These are phyloP conservation scores for Cephus nigrinus DNA, from an alignment of 2,888 invertebrate species.

Conservation along the genomic window DNA sequence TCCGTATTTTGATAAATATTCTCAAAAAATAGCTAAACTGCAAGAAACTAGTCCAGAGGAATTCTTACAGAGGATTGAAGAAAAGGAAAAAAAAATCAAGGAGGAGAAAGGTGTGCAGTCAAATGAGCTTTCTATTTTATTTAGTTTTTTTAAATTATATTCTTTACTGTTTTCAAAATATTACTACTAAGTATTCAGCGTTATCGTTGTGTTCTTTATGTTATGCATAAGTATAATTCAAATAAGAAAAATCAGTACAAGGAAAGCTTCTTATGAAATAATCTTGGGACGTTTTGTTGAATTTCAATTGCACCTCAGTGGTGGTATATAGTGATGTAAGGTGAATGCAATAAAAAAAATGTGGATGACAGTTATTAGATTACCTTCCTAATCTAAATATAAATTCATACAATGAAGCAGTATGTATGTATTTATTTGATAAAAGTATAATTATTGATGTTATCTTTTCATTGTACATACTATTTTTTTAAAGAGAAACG, in stretches of 20 bases:
- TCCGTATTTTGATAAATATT: slow-evolving; percentile 86
- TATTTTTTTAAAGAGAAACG: slow-evolving; percentile 50
- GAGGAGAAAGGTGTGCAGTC: slow-evolving; percentile 56
- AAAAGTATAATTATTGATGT: slow-evolving; percentile 12
- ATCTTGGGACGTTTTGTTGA: too few relatives aligned
- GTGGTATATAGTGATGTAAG: too few relatives aligned
- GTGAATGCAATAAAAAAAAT: too few relatives aligned
- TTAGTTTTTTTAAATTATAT: neutral
- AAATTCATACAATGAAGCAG: slow-evolving; percentile 4
- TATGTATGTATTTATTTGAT: slow-evolving; percentile 5
- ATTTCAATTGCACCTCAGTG: too few relatives aligned
- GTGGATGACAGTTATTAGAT: too few relatives aligned
- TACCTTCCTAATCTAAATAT: neutral
- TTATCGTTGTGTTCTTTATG: too few relatives aligned
- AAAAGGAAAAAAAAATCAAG: slow-evolving; percentile 60
- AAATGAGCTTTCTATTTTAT: neutral
- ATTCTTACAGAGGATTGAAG: slow-evolving; percentile 75
- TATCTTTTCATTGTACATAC: neutral
- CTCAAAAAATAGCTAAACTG: slow-evolving; percentile 78
- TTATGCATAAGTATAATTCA: too few relatives aligned
- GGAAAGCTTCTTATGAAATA: too few relatives aligned
- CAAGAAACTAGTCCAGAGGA: slow-evolving; percentile 83
- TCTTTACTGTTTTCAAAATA: too few relatives aligned
- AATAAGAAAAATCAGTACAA: too few relatives aligned
- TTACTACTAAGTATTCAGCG: too few relatives aligned